Percentiles rank a stretch among this genome's conserved stretches.
These are phyloP conservation scores for Netelia fuscicornis DNA, from an alignment of 2,888 invertebrate species.

Conservation along the genomic window DNA sequence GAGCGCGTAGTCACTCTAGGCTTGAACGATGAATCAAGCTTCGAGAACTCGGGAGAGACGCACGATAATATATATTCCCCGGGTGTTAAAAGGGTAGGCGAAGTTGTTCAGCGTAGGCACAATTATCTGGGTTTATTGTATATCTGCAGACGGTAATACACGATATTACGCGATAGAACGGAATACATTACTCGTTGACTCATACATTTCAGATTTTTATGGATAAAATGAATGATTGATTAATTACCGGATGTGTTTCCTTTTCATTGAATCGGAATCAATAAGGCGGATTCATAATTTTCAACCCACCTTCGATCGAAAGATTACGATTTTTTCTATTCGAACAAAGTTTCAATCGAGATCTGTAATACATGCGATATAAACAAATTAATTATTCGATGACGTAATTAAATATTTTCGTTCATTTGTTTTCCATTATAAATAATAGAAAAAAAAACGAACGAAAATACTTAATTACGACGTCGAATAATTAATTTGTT, in stretches of 20 bases:
- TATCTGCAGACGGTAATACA: slow-evolving; percentile 16
- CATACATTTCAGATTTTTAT: slow-evolving; percentile 36
- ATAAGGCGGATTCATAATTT: neutral
- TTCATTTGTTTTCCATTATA: no score
- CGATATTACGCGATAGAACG: slow-evolving; percentile 22
- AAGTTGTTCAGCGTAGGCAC: slow-evolving; percentile 60
- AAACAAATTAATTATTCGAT: no score
- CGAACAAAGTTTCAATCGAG: no score
- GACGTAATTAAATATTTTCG: no score
- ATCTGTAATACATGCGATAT: no score
- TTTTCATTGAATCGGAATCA: slow-evolving; percentile 18
- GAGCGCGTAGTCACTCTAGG: neutral
- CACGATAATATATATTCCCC: neutral
- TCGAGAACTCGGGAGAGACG: slow-evolving; percentile 28
- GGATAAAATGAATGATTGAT: slow-evolving; percentile 20
- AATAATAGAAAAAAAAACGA: no score
- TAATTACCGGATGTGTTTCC: slow-evolving; percentile 44
- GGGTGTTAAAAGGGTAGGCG: slow-evolving; percentile 49
- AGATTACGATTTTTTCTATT: neutral
- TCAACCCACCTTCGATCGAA: neutral
- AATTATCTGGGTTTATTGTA: slow-evolving; percentile 54
- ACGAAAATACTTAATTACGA: no score
- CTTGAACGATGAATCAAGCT: slow-evolving; percentile 59
- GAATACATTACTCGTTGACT: slow-evolving; percentile 48
- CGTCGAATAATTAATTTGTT: no score